Evolutionary conservation across 2,797 vertebrate genomes (phyloP), one percentile per base, ranked within the genome.

Genomic region (Lemur catta): DNA sequence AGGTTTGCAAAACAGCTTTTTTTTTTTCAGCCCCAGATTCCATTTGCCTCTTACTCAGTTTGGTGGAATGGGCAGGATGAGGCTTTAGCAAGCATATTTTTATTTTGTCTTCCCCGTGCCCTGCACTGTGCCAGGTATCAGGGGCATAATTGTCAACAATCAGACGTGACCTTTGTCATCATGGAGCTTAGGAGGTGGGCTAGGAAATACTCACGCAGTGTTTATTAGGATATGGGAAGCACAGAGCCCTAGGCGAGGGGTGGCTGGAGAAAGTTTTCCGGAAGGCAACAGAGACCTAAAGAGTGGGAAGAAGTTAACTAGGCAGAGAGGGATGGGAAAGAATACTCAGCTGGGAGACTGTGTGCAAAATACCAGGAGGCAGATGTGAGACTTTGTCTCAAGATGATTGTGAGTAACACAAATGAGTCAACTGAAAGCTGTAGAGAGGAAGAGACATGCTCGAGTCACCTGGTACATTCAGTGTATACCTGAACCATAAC

Each of bases 1-100:
- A 94, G 17, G 12, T 92, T 89, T 84, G 30, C 63, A 87, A 91
- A 50, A 26, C 91, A 61, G 28, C 26, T 85, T 86, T 69, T 8
- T 80, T 76, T 28, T 52, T 48, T 74, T 84, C 1, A 69, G 17
- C 43, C 43, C 28, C 20, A 13, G 33, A 38, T 85, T 91, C 63
- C 9, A 22, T 59, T 93, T 80, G 46, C n/a, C 13, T 93, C 20
- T 79, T 28, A 35, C 9, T 87, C 6, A 18, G 0, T 57, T 95
- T 50, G 33, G 17, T 17, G 10, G 22, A 35, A 46, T 71, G 79
- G 65, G 59, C 24, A 69, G 30, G 63, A 59, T 3, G 72, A 61
- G 4, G 7, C 50, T 82, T 41, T 20, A 57, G 8, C 26, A 38
- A 90, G 59, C 4, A 18, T 8, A 4, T 28, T 80, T 87, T 93